Evolutionary conservation across 2,113 vertebrate species (phyloP).

Genomic region (Genyomyrus donnyi): DNA sequence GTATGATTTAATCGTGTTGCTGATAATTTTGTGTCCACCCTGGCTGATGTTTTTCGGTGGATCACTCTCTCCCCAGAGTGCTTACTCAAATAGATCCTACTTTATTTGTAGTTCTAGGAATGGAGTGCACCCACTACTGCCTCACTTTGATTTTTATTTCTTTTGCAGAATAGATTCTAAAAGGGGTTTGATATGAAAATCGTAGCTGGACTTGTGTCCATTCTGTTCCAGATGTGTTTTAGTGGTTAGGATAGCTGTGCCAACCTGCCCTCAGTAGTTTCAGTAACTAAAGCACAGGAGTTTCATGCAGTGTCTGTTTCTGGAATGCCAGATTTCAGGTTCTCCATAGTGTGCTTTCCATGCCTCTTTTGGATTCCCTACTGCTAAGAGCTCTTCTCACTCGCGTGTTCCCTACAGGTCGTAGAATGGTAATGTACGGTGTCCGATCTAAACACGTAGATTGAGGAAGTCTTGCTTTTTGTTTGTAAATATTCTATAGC

Average conservation of each 20-base stretch:
- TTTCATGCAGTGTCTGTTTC: neutral
- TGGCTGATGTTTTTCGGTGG: neutral
- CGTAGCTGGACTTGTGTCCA: neutral
- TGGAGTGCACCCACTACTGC: neutral
- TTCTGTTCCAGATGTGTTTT: neutral
- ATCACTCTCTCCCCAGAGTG: neutral
- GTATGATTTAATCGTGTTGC: neutral
- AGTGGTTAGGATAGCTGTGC: constrained; percentile 7
- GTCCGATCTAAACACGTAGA: constrained; percentile 4
- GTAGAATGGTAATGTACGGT: constrained; percentile 12
- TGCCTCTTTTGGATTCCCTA: neutral
- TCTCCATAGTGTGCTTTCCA: neutral
- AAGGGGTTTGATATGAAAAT: neutral
- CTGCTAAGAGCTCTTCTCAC: neutral
- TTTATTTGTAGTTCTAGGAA: neutral
- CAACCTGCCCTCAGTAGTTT: neutral
- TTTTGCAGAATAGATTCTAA: neutral
- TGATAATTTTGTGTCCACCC: neutral
- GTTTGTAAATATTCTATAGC: constrained; percentile 1
- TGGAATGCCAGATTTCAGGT: neutral
- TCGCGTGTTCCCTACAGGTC: neutral
- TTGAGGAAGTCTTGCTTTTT: constrained; percentile 18
- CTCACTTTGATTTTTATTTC: constrained; percentile 16
- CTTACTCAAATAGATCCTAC: neutral
- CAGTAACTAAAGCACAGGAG: neutral